Base-by-base conservation (phyloP, 2,113 vertebrate species). In the Sus scrofa region DNA sequence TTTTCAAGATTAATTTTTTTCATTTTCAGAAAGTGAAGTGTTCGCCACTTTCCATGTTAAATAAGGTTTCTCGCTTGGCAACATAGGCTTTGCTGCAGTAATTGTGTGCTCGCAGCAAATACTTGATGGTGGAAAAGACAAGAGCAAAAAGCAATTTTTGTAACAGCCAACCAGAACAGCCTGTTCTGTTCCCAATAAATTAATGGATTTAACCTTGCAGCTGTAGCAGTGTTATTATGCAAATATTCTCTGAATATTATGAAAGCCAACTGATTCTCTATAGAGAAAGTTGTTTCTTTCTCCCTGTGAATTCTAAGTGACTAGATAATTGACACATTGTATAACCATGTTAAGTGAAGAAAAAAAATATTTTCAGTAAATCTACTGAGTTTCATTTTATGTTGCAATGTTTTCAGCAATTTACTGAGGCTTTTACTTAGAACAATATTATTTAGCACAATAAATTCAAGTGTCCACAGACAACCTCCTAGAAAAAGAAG, bases 141-240 rank as follows among this genome's bases (percentile, higher is more conserved):
- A 98, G 90, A 86, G 56, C 77, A 93, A 90, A 90, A 97, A 97
- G 65, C 86, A 96, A 97, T 97, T 97, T 94, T 86, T 94, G 94
- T 79, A 90, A 88, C 86, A 98, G 85, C 94, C 89, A 87, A 77
- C 94, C 94, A 96, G 96, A 97, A 86, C 96, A 97, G 89, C n/a
- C 70, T 97, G 20, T 96, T 97, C 92, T 70, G 39, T 96, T 97
- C 92, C 86, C 95, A 94, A 62, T 97, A 96, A 98, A 97, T 97
- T 97, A 96, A 96, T 8, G 34, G 81, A 71, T 77, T 97, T 97
- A 97, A 97, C 97, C 97, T 97, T 98, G 96, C 96, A 97, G 96
- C 97, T 96, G 94, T 96, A 92, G 86, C 9, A 0, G 91, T 95
- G 94, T 97, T 98, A 97, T 97, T 95, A 97, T 91, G 95, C 91